Conservation (phyloP, 1,140 invertebrate species). For the Mizuhopecten yessoensis region DNA sequence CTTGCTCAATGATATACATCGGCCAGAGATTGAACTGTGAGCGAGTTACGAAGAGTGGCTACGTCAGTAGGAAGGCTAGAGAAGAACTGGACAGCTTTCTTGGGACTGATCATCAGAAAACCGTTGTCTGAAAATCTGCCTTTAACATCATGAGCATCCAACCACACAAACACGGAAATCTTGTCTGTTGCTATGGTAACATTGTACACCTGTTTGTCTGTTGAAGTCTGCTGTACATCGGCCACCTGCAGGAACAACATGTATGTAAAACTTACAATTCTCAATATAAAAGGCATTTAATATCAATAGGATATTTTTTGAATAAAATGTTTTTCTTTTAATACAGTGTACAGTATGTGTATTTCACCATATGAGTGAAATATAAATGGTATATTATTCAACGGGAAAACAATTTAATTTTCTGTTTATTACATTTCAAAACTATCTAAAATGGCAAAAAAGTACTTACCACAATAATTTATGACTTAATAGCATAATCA, state of each 20-base stretch:
- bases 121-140: slow-evolving; percentile 88
- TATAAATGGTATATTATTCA: no score
- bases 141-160: slow-evolving; percentile 83
- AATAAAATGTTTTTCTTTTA: no score
- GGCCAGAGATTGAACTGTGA: background rate
- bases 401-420: no score
- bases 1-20: background rate
- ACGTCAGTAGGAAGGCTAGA: background rate
- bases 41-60: background rate
- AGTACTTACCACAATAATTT: no score
- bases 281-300: no score
- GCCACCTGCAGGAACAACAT: background rate
- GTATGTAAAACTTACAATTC: no score
- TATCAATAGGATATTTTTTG: no score
- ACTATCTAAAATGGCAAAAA: no score
- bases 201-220: slow-evolving; percentile 57
- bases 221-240: slow-evolving; percentile 7
- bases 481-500: no score
- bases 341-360: no score
- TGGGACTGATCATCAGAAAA: slow-evolving; percentile 83
- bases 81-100: background rate
- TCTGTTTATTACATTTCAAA: no score
- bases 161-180: slow-evolving; percentile 88
- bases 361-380: no score
- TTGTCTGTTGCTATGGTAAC: slow-evolving; percentile 82